Conservation (phyloP, 2,797 vertebrate species). For the Gila robusta region DNA sequence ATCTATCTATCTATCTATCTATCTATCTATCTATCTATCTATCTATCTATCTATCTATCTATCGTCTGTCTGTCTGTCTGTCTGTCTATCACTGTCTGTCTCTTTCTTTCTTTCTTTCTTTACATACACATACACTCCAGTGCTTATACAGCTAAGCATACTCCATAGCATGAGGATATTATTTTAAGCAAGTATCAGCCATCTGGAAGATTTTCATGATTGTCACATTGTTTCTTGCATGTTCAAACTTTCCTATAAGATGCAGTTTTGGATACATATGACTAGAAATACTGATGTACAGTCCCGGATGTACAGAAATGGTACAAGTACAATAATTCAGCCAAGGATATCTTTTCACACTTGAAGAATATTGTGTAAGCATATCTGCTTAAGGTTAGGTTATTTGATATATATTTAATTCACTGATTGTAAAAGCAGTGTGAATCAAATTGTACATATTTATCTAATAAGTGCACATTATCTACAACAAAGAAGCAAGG, state of each 20-base stretch:
- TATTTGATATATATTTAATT: slow-evolving; percentile 16
- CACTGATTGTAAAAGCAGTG: slow-evolving; percentile 29
- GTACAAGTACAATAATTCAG: slow-evolving; percentile 42
- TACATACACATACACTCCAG: neutral
- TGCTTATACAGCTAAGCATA: neutral
- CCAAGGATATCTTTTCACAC: slow-evolving; percentile 50
- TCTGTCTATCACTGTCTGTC: neutral
- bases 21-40: neutral
- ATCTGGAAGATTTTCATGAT: neutral
- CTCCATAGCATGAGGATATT: slow-evolving; percentile 18
- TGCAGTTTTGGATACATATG: slow-evolving; percentile 7
- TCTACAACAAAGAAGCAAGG: slow-evolving; percentile 8
- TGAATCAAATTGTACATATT: slow-evolving; percentile 46
- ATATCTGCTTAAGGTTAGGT: slow-evolving; percentile 31
- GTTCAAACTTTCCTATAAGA: neutral
- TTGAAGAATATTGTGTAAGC: slow-evolving; percentile 40
- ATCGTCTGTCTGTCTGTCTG: no score
- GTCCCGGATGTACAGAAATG: slow-evolving; percentile 3
- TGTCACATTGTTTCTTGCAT: neutral
- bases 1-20: neutral
- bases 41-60: neutral
- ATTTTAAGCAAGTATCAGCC: slow-evolving; percentile 12
- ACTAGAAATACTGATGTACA: slow-evolving; percentile 13
- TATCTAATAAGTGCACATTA: slow-evolving; percentile 41
- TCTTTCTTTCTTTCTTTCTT: neutral